phyloP scores from a whole-genome alignment of 2,888 invertebrate species.

The Ligdia adustata region DNA sequence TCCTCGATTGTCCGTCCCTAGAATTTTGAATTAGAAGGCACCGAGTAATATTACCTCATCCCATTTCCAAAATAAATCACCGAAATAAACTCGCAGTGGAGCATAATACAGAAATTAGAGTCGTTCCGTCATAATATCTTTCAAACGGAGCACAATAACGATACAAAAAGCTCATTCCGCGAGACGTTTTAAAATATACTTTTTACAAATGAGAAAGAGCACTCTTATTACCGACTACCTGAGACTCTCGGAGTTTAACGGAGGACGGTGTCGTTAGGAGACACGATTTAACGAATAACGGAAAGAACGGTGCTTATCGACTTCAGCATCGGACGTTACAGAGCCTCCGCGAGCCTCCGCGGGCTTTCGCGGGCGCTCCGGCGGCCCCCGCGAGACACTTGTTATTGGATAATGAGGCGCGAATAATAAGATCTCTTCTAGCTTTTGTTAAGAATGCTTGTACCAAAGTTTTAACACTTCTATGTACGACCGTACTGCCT shows the following conservation, averaged over 20 bases:
- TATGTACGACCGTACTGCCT: too few species aligned
- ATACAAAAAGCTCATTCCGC: conserved; percentile 56
- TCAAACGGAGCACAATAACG: conserved; percentile 55
- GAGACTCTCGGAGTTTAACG: conserved; percentile 72
- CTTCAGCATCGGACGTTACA: conserved; percentile 66
- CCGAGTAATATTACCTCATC: not conserved
- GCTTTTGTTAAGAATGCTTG: conserved; percentile 24
- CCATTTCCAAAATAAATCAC: conserved; percentile 16
- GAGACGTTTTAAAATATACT: conserved; percentile 54
- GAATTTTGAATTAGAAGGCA: not conserved
- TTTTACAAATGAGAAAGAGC: conserved; percentile 71
- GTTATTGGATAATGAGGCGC: conserved; percentile 37
- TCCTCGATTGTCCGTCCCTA: too few species aligned
- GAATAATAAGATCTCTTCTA: conserved; percentile 36
- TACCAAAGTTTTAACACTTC: too few species aligned
- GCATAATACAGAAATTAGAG: conserved; percentile 33
- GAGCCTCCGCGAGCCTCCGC: not conserved
- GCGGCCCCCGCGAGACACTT: conserved; percentile 21
- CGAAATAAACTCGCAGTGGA: conserved; percentile 22
- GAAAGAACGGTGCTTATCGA: conserved; percentile 68
- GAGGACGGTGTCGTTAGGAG: conserved; percentile 70
- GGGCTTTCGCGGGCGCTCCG: conserved; percentile 2
- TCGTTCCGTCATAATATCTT: conserved; percentile 39
- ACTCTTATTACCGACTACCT: conserved; percentile 71
- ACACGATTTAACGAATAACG: conserved; percentile 69